phyloP scores from a whole-genome alignment of 1,140 invertebrate genomes.

The Calephelis nemesis region DNA sequence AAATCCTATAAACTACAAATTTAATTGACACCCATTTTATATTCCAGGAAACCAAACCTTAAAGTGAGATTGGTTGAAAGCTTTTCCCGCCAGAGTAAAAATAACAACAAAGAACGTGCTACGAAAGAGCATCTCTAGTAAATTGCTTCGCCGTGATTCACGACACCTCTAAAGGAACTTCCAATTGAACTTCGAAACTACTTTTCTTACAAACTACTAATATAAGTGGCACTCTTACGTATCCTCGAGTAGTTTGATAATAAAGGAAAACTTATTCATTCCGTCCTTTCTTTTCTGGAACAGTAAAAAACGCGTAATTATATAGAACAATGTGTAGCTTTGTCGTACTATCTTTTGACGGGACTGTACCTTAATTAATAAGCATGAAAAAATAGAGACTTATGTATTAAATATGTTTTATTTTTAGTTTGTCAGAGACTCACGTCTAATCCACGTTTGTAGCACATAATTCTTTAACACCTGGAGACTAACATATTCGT shows the following conservation, averaged over 20 bases:
- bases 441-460: too few species aligned
- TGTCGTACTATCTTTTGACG: too few species aligned
- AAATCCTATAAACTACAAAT: not conserved
- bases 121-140: slow-evolving; percentile 10
- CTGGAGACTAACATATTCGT: too few species aligned
- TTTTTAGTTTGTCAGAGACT: too few species aligned
- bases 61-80: slow-evolving; percentile 1
- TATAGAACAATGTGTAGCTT: too few species aligned
- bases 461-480: too few species aligned
- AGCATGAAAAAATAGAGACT: too few species aligned
- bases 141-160: slow-evolving; percentile 14
- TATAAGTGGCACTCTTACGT: slow-evolving; percentile 7
- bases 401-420: too few species aligned
- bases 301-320: too few species aligned
- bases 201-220: slow-evolving; percentile 12
- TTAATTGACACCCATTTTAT: not conserved
- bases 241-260: not conserved
- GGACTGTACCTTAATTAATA: too few species aligned
- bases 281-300: too few species aligned
- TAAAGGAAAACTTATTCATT: too few species aligned
- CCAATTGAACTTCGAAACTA: slow-evolving; percentile 16
- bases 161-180: slow-evolving; percentile 16
- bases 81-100: slow-evolving; percentile 1
- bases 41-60: not conserved
- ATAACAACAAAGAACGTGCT: slow-evolving; percentile 15